phyloP scores from a whole-genome alignment of 1,140 invertebrate species.

The Laodelphax striatellus region DNA sequence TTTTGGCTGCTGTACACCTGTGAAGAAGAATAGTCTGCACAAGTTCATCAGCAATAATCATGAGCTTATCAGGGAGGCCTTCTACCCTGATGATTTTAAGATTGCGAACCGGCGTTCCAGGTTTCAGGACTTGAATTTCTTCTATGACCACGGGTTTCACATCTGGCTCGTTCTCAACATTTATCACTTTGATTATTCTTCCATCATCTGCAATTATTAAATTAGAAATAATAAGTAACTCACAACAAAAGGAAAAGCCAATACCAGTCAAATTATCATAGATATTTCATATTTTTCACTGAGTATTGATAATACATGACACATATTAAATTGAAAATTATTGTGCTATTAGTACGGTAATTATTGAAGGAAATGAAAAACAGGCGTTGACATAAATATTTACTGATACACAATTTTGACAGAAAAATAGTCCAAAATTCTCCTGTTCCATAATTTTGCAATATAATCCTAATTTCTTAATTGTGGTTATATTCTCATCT shows the following conservation, averaged over 20 bases:
- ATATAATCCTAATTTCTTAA: too few relatives aligned
- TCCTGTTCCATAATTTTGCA: too few relatives aligned
- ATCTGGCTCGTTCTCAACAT: constrained; percentile 41
- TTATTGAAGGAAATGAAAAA: too few relatives aligned
- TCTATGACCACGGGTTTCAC: constrained; percentile 61
- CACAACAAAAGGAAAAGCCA: neutral
- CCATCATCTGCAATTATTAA: constrained; percentile 66
- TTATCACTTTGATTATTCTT: constrained; percentile 83
- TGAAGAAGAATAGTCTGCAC: constrained; percentile 78
- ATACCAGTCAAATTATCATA: too few relatives aligned
- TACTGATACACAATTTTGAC: too few relatives aligned
- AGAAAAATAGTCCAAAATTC: too few relatives aligned
- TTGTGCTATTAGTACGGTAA: too few relatives aligned
- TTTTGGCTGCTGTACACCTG: constrained; percentile 54
- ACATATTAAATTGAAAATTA: too few relatives aligned
- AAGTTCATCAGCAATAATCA: constrained; percentile 80
- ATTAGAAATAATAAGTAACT: constrained; percentile 6
- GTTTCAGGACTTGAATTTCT: constrained; percentile 63
- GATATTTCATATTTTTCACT: too few relatives aligned
- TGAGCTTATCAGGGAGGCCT: constrained; percentile 55
- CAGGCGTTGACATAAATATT: too few relatives aligned
- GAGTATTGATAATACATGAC: too few relatives aligned
- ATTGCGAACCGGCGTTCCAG: constrained; percentile 53
- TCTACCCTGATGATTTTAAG: constrained; percentile 45
- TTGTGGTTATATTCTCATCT: too few relatives aligned